phyloP scores from a whole-genome alignment of 2,113 vertebrate species.

The Ornithorhynchus anatinus region DNA sequence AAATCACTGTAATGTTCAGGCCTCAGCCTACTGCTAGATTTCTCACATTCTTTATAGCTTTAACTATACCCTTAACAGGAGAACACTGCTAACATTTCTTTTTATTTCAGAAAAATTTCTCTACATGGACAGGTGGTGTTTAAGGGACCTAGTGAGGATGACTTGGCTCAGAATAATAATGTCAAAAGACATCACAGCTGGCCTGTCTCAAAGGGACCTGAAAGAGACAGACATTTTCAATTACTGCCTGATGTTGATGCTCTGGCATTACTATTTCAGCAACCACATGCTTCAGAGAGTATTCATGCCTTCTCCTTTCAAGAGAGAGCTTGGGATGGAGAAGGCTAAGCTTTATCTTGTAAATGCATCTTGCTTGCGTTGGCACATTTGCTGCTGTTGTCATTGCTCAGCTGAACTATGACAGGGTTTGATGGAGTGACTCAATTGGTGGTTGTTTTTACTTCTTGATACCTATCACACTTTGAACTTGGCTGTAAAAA shows the following conservation, averaged over 20 bases:
- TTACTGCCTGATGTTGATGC: background rate
- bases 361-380: slow-evolving; percentile 43
- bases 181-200: slow-evolving; percentile 38
- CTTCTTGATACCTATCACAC: slow-evolving; percentile 33
- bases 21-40: background rate
- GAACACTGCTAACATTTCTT: background rate
- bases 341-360: slow-evolving; percentile 36
- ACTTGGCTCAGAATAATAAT: slow-evolving; percentile 21
- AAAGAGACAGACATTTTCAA: slow-evolving; percentile 31
- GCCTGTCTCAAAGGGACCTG: slow-evolving; percentile 8
- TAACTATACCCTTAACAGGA: background rate
- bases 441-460: slow-evolving; percentile 29
- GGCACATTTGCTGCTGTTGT: slow-evolving; percentile 33
- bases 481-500: slow-evolving; percentile 47
- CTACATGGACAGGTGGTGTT: slow-evolving; percentile 26
- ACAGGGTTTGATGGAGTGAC: slow-evolving; percentile 52
- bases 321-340: slow-evolving; percentile 26
- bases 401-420: slow-evolving; percentile 50
- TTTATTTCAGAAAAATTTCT: slow-evolving; percentile 42
- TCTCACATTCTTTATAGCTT: background rate
- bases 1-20: background rate
- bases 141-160: slow-evolving; percentile 45
- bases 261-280: slow-evolving; percentile 12
- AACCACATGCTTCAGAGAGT: background rate
- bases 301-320: slow-evolving; percentile 1